Percentiles rank a stretch among this genome's conserved stretches.
Evolutionary conservation across 1,140 invertebrate genomes (phyloP).

Genomic region (Macrotrachela quadricornifera): DNA sequence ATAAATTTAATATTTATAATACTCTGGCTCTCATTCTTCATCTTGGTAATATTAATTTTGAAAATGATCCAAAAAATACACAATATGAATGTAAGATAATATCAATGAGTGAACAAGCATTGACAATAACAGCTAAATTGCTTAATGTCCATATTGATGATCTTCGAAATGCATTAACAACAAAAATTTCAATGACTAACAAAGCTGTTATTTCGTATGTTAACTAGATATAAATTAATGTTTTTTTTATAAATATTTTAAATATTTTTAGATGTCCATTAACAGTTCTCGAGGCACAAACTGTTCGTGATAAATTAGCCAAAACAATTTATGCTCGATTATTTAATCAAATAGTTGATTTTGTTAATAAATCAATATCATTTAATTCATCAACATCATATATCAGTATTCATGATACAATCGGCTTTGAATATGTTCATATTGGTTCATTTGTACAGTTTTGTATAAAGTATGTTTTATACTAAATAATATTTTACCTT

Average conservation of each 20-base stretch:
- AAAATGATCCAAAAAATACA: conserved; percentile 66
- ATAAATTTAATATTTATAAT: conserved; percentile 54
- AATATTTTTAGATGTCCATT: conserved; percentile 49
- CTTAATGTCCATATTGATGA: conserved; percentile 63
- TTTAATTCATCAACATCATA: conserved; percentile 62
- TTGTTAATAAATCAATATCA: conserved; percentile 71
- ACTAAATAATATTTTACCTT: too few relatives aligned
- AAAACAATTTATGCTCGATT: conserved; percentile 82
- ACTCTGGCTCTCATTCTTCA: conserved; percentile 73
- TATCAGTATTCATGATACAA: conserved; percentile 89
- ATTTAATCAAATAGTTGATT: conserved; percentile 74
- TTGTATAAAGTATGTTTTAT: conserved; percentile 56
- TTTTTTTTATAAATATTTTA: neutral
- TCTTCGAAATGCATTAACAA: conserved; percentile 57
- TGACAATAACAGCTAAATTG: conserved; percentile 47
- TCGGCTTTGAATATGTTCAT: conserved; percentile 90
- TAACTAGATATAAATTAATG: too few relatives aligned
- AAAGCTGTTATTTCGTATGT: conserved; percentile 78
- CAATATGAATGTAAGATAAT: conserved; percentile 56
- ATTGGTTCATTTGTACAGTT: conserved; percentile 70
- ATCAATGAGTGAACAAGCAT: conserved; percentile 40
- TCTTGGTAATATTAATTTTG: conserved; percentile 71
- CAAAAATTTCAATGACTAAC: conserved; percentile 71
- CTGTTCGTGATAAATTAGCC: conserved; percentile 75
- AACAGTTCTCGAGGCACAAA: conserved; percentile 72